Base-by-base conservation (phyloP, 2,113 vertebrate genomes). In the Tylochromis polylepis region DNA sequence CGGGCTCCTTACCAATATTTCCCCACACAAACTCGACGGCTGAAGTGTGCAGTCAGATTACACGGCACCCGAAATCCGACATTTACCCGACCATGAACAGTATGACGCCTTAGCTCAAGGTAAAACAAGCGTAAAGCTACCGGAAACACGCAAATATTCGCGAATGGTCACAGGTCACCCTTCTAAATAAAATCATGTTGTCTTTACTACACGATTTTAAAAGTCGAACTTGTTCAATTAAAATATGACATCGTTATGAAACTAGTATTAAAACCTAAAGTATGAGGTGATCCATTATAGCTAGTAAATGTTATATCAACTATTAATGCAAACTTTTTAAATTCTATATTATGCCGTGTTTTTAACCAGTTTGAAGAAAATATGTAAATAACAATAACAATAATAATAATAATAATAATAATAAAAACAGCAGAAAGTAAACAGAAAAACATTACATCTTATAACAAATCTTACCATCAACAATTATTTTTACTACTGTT, bases 141-240 rank as follows among this genome's bases (percentile, higher is more conserved):
- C 90, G 90, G 90, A 92, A 82, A 41, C 58, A 38, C 20, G 79
- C 9, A 8, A 22, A 34, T 5, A 20, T n/a, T 15, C 14, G 15
- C 41, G 1, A 15, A 5, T 8, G 8, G 2, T 10, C 10, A 16
- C 5, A 11, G 4, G 3, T 6, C 3, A 2, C 4, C 7, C 55
- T 91, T 91, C 90, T 8, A 15, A 67, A 67, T 67, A 67, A 67
- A 67, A 67, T 5, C n/a, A 41, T 67, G 36, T 11, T 4, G 18
- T 16, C 49, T 51, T 51, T 18, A 49, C 22, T 29, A 5, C n/a
- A 1, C 15, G 12, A 14, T 1, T 70, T 24, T 70, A 70, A 41
- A 70, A 41, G n/a, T 41, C 22, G 4, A 12, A 70, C 31, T 67
- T 41, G 20, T n/a, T 41, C 4, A 38, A 18, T 27, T 46, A 72